A percentile compares a stretch with the other conserved stretches of the same genome.
Evolutionary conservation across 2,888 invertebrate species (phyloP).

Genomic region (Caenorhabditis sp.): DNA sequence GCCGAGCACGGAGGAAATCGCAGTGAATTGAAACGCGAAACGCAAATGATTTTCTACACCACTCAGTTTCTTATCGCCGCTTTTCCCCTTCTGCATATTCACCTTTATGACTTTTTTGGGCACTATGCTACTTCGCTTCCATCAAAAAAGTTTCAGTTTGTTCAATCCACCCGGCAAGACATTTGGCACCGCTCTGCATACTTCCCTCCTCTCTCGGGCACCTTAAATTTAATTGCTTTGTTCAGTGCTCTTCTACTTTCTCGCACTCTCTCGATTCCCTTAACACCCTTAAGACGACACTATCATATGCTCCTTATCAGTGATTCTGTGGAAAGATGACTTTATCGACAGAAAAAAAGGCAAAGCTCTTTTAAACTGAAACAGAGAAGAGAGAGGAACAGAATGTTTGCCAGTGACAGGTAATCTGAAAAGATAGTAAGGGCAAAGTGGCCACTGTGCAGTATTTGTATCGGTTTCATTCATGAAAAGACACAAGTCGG

Average conservation of each 20-base stretch:
- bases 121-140: conserved; percentile 47
- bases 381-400: too few relatives aligned
- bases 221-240: conserved; percentile 51
- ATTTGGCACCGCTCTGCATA: not conserved
- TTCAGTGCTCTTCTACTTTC: conserved; percentile 30
- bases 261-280: conserved; percentile 10
- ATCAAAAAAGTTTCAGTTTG: conserved; percentile 42
- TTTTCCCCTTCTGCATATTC: conserved; percentile 54
- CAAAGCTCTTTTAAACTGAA: conserved; percentile 12
- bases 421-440: conserved; percentile 42
- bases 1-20: conserved; percentile 24
- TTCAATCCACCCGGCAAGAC: conserved; percentile 26
- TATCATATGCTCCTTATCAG: conserved; percentile 41
- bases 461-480: not conserved
- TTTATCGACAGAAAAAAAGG: not conserved
- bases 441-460: conserved; percentile 35
- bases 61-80: conserved; percentile 59
- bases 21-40: conserved; percentile 49
- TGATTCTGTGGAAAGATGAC: conserved; percentile 24
- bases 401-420: conserved; percentile 17
- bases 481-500: conserved; percentile 6
- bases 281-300: conserved; percentile 40
- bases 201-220: conserved; percentile 1
- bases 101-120: conserved; percentile 65
- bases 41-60: conserved; percentile 63